Percentiles rank a stretch among this genome's conserved stretches.
Evolutionary conservation across 2,888 invertebrate genomes (phyloP).

Genomic region (Lithosia quadra): DNA sequence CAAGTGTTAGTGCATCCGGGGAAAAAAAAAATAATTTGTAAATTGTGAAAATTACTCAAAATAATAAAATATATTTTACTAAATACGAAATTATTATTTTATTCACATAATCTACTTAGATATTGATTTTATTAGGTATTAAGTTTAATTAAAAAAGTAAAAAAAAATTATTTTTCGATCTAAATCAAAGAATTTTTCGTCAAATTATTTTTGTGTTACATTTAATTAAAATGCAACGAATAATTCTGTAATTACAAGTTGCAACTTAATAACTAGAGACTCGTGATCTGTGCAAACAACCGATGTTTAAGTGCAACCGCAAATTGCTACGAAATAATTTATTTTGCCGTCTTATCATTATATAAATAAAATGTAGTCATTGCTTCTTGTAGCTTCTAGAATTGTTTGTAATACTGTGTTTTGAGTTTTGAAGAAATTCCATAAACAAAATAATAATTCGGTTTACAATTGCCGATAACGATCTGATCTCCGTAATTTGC

Average conservation of each 20-base stretch:
- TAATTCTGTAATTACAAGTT: constrained; percentile 41
- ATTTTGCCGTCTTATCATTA: constrained; percentile 35
- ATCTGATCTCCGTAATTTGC: not conserved
- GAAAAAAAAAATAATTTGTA: not conserved
- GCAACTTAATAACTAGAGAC: constrained; percentile 27
- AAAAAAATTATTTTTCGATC: not conserved
- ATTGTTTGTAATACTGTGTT: constrained; percentile 9
- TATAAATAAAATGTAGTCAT: constrained; percentile 20
- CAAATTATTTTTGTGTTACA: not conserved
- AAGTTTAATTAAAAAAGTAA: not conserved
- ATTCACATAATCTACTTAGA: not conserved
- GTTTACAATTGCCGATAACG: not conserved
- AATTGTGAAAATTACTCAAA: not conserved
- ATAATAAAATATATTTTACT: not conserved
- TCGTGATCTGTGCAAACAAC: constrained; percentile 24
- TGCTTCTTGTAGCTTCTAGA: not conserved
- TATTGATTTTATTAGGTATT: not conserved
- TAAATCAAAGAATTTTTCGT: not conserved
- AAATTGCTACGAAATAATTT: constrained; percentile 47
- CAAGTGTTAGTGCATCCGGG: constrained; percentile 23
- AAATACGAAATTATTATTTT: not conserved
- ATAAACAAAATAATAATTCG: not conserved
- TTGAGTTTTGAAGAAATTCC: not conserved
- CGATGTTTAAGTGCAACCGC: constrained; percentile 39
- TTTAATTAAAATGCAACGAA: constrained; percentile 10